These are phyloP conservation scores for Smithornis capensis DNA, from an alignment of 2,113 vertebrate genomes.

Conservation along the genomic window DNA sequence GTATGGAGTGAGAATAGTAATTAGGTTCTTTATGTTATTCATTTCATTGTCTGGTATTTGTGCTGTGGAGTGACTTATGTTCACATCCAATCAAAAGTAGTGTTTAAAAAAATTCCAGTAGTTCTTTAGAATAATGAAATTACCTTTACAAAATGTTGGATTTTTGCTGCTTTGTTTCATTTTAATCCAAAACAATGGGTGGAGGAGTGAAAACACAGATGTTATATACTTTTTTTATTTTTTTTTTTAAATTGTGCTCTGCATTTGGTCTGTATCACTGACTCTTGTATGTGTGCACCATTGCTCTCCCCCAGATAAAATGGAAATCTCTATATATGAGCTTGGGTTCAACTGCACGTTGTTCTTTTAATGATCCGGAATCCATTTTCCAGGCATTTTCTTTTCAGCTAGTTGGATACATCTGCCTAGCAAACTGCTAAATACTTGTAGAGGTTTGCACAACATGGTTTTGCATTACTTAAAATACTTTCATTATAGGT, in stretches of 20 bases:
- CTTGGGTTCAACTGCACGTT: not conserved
- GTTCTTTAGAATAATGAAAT: not conserved
- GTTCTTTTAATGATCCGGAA: not conserved
- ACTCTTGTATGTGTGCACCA: not conserved
- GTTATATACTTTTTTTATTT: not conserved
- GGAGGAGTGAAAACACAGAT: not conserved
- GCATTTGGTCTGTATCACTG: not conserved
- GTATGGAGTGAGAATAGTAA: not conserved
- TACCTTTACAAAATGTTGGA: not conserved
- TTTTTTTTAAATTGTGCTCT: not conserved
- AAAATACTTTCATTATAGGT: not conserved
- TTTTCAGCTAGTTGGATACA: not conserved
- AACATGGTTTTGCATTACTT: not conserved
- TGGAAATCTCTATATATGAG: not conserved
- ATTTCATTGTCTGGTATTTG: constrained; percentile 10
- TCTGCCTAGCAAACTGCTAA: not conserved
- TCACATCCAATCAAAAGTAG: not conserved
- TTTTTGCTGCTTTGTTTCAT: not conserved
- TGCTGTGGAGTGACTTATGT: constrained; percentile 3
- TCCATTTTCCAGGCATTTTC: not conserved
- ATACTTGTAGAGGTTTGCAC: not conserved
- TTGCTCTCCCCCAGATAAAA: not conserved
- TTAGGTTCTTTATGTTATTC: constrained; percentile 1
- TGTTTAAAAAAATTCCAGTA: not conserved
- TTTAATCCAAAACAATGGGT: not conserved